Conservation (phyloP, 2,797 vertebrate species). For the Danio aesculapii region DNA sequence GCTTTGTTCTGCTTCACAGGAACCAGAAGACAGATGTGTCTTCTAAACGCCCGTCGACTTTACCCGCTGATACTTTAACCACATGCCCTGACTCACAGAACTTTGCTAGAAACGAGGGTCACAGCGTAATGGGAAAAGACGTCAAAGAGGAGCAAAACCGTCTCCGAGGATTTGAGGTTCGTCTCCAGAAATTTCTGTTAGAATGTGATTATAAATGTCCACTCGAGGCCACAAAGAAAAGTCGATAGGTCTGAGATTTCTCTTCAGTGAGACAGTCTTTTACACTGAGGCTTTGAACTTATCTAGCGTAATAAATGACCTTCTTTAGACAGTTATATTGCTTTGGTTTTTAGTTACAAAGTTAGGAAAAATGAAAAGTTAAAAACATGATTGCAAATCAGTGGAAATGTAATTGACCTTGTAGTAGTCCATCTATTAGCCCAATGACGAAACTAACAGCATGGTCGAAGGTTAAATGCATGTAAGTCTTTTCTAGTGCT, state of each 20-base stretch:
- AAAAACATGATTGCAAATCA: background rate
- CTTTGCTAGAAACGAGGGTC: conserved; percentile 16
- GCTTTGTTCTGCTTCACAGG: conserved; percentile 61
- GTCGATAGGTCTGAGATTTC: conserved; percentile 1
- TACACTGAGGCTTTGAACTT: background rate
- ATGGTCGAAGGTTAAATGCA: too few relatives aligned
- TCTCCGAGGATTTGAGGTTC: conserved; percentile 55
- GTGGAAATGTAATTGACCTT: background rate
- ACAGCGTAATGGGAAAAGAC: conserved; percentile 55
- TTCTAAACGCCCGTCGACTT: conserved; percentile 14
- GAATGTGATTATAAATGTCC: conserved; percentile 35
- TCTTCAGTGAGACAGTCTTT: background rate
- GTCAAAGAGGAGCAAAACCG: conserved; percentile 60
- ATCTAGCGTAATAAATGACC: background rate
- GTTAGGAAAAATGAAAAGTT: background rate
- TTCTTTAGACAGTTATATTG: background rate
- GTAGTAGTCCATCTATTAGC: too few relatives aligned
- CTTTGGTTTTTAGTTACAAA: background rate
- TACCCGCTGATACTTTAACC: background rate
- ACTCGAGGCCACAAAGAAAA: conserved; percentile 13
- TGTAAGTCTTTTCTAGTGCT: too few relatives aligned
- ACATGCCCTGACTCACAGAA: conserved; percentile 40
- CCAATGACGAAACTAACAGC: too few relatives aligned
- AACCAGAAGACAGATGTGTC: conserved; percentile 59
- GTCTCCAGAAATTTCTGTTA: conserved; percentile 16